Evolutionary conservation across 2,113 vertebrate genomes (phyloP), one percentile per base, ranked within the genome.

Genomic region (Pungitius pungitius): DNA sequence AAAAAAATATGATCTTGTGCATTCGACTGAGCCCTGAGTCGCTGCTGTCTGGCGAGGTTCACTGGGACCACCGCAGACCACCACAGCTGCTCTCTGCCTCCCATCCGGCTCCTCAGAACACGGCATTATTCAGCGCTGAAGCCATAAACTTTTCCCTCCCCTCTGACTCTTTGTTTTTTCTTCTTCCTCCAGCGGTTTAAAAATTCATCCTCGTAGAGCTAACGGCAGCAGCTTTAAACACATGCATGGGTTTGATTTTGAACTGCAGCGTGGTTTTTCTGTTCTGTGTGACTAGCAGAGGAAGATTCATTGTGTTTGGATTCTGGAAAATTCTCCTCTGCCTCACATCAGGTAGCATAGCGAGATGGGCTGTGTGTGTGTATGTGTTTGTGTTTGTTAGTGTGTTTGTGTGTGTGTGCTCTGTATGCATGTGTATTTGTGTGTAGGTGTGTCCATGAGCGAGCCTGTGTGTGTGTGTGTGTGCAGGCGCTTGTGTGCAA

Each of bases 321-420:
- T 82, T 86, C 90, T 90, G 81, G 87, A 91, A 91, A 89, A 92
- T 91, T 92, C 89, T 85, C 57, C 57, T 87, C 62, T 85, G 87
- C 87, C 77, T 85, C 86, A 82, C 83, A 88, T 90, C 88, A 90
- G 90, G 88, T 89, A 90, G 90, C 86, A 84, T 60, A 81, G 80
- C 80, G 84, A 90, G 87, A 86, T 80, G 79, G 81, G 69, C 63
- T 83, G 45, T 76, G 66, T 30, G 64, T 77, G 78, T 60, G 43
- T 68, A 72, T 55, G 63, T 49, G 52, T 27, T 39, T 71, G 35
- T 59, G 56, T 68, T 58, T 42, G 59, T 24, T 51, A 65, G 58
- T 64, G 60, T 47, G 71, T 51, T 54, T 57, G 20, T 45, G 69
- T 45, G 43, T 61, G 51, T 52, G 15, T 52, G 64, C 72, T 66